Base-by-base conservation (phyloP, 2,888 invertebrate species). In the Aradus depressus region DNA sequence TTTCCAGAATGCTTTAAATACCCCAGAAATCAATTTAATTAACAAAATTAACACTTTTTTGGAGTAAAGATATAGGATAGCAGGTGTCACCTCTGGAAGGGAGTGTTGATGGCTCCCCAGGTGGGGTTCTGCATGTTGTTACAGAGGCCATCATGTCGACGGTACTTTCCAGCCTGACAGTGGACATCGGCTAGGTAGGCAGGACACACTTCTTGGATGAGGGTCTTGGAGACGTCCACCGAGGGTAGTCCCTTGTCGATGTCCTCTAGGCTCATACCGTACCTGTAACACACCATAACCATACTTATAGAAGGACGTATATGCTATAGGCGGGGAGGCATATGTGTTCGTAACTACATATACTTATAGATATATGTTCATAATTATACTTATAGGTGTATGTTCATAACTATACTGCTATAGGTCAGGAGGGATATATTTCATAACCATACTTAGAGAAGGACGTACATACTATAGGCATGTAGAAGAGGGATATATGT, bases 71-170 rank as follows among this genome's bases (percentile, higher is more conserved):
- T n/a, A n/a, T n/a, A n/a, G n/a, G n/a, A n/a, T n/a, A n/a, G n/a
- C n/a, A 10, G n/a, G 4, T 28, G 4, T 41, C 72, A 77, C 77
- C 90, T 82, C 60, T 84, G 82, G 71, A 90, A 90, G 1, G 89
- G 87, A n/a, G 88, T 77, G 67, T 84, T 81, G 4, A 81, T 79
- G 12, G 90, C 81, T 1, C 91, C 91, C 91, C 90, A 91, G 0
- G 88, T 86, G 0, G 91, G 91, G 67, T 90, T 82, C 56, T 84
- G 77, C 62, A 90, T 70, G 66, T 91, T 92, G 61, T 88, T 91
- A 70, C 91, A 92, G 5, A 91, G 77, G 1, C 90, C 91, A 65
- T 91, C 91, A 61, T 81, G 78, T 16, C 90, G 75, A 12, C 91
- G 74, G 69, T 90, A 92, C 66, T 90, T 90, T 44, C 89, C 89